Conservation (phyloP, 2,797 vertebrate genomes). For the Megaceryle alcyon region DNA sequence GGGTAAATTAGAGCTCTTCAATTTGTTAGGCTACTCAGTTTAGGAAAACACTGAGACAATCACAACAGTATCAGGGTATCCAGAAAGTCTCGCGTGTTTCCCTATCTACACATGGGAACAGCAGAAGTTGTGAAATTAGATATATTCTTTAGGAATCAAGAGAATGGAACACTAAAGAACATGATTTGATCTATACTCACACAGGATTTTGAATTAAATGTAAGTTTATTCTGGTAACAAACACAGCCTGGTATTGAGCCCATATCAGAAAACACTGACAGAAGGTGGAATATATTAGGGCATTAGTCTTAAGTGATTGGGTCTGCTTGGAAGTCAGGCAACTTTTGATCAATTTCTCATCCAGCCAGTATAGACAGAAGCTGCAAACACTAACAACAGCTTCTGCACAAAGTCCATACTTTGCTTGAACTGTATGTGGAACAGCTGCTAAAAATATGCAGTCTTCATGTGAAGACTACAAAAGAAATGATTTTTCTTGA, state of each 20-base stretch:
- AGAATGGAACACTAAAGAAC: rapidly evolving
- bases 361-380: not conserved
- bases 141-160: not conserved
- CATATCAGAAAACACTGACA: not conserved
- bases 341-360: not conserved
- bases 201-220: rapidly evolving
- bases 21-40: not conserved
- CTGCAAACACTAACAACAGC: not conserved
- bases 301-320: too few species aligned
- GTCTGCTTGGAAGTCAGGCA: not conserved
- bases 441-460: not conserved
- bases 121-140: not conserved
- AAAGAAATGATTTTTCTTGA: not conserved
- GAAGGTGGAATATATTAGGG: not conserved
- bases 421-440: not conserved
- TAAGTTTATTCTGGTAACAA: not conserved
- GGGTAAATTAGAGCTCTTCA: not conserved
- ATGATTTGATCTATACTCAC: not conserved
- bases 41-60: not conserved
- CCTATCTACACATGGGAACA: not conserved
- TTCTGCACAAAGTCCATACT: not conserved
- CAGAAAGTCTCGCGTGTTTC: not conserved
- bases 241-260: not conserved
- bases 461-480: not conserved
- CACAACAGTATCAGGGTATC: not conserved